Conservation (phyloP, 2,797 vertebrate species). For the Gallinago solitaria region DNA sequence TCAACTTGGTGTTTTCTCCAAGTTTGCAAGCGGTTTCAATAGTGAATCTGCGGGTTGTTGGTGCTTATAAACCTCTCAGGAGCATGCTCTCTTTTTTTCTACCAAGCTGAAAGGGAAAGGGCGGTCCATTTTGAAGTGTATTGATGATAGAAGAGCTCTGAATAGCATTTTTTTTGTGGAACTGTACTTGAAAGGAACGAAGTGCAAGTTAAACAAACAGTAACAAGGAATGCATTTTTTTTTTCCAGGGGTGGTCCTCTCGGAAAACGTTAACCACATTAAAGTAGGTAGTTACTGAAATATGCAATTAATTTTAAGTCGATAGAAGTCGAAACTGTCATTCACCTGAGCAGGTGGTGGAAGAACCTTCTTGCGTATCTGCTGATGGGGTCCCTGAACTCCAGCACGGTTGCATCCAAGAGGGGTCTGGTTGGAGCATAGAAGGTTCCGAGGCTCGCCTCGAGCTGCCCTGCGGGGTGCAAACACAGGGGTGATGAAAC, state of each 20-base stretch:
- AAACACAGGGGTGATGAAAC: constrained; percentile 72
- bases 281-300: constrained; percentile 40
- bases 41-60: background rate
- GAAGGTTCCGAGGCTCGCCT: constrained; percentile 91
- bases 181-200: constrained; percentile 52
- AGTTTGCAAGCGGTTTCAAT: background rate
- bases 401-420: constrained; percentile 85
- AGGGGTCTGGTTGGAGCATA: constrained; percentile 87
- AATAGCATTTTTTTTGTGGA: constrained; percentile 48
- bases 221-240: constrained; percentile 45
- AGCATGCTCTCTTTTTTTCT: background rate
- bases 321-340: constrained; percentile 49
- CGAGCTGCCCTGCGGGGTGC: constrained; percentile 88
- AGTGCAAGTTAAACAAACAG: constrained; percentile 67
- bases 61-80: constrained; percentile 12
- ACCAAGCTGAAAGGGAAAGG: constrained; percentile 39
- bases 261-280: constrained; percentile 49
- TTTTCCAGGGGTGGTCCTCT: constrained; percentile 20
- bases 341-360: constrained; percentile 96
- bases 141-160: constrained; percentile 40
- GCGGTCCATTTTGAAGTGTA: constrained; percentile 33
- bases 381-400: constrained; percentile 90
- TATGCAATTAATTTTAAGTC: constrained; percentile 74
- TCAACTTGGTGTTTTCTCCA: constrained; percentile 16
- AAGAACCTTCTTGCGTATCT: constrained; percentile 94